These are phyloP conservation scores for Spisula solida DNA, from an alignment of 2,888 invertebrate genomes.

Conservation along the genomic window DNA sequence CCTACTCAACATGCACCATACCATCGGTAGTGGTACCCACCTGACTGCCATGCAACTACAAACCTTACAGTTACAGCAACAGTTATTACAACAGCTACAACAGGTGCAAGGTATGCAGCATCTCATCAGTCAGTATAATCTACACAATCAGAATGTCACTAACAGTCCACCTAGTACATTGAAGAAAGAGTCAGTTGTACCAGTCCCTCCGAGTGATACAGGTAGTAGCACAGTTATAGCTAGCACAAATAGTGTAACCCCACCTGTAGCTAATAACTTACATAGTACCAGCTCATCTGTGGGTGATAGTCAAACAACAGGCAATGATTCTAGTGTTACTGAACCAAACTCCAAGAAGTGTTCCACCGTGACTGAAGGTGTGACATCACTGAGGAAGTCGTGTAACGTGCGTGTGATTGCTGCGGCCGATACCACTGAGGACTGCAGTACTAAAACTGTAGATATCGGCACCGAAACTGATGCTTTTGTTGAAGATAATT, in stretches of 20 bases:
- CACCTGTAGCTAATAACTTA: neutral
- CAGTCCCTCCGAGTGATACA: neutral
- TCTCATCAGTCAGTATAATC: constrained; percentile 77
- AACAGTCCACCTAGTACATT: constrained; percentile 20
- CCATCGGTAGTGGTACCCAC: constrained; percentile 67
- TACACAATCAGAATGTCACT: constrained; percentile 69
- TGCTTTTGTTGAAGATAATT: constrained; percentile 63
- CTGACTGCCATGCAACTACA: constrained; percentile 81
- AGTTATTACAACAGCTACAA: constrained; percentile 80
- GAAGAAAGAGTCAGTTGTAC: constrained; percentile 8
- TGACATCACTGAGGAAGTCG: neutral
- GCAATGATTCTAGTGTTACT: neutral
- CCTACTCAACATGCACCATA: constrained; percentile 40
- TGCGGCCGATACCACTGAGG: constrained; percentile 70
- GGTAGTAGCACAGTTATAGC: neutral
- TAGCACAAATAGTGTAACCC: neutral
- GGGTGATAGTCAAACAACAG: neutral
- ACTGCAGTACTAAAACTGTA: constrained; percentile 61
- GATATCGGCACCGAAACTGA: constrained; percentile 73
- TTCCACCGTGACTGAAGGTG: neutral
- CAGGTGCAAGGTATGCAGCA: constrained; percentile 82
- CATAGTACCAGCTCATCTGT: neutral
- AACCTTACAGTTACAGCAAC: constrained; percentile 80
- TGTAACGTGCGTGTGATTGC: constrained; percentile 59
- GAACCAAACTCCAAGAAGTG: neutral